Evolutionary conservation across 2,797 vertebrate species (phyloP).

Genomic region (Ceyx erithaca): DNA sequence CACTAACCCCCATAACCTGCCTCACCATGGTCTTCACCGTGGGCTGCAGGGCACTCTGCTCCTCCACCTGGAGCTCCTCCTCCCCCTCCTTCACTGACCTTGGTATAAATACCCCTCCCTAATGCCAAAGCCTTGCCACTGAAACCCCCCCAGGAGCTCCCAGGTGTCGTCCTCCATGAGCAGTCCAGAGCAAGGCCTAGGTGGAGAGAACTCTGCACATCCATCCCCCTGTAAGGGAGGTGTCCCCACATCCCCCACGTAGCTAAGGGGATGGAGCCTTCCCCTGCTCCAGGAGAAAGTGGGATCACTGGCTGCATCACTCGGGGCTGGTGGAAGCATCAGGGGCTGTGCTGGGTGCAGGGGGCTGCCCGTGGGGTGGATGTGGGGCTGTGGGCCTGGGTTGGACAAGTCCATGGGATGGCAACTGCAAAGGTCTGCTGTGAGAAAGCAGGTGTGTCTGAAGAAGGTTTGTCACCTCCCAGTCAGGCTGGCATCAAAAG

Average conservation of each 20-base stretch:
- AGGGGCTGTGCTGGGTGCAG: accelerated
- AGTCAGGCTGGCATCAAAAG: neutral
- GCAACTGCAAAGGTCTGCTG: neutral
- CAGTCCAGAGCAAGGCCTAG: neutral
- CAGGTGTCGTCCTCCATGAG: too few species aligned
- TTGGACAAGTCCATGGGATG: accelerated
- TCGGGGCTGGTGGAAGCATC: accelerated
- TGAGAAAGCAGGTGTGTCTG: neutral
- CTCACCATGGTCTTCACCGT: neutral
- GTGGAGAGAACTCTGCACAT: neutral
- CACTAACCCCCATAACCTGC: neutral
- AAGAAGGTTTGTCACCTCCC: neutral
- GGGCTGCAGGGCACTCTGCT: neutral
- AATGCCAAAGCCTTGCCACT: neutral
- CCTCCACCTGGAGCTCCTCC: neutral
- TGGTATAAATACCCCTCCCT: neutral
- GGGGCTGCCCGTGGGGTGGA: accelerated
- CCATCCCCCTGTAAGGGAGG: neutral
- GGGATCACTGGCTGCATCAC: accelerated
- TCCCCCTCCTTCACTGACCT: neutral
- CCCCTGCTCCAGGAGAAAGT: accelerated
- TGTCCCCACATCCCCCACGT: accelerated
- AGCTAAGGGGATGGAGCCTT: neutral
- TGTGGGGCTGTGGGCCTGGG: accelerated
- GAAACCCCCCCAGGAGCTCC: neutral